Evolutionary conservation across 64 coral and sea anemone species (phyloP).

Genomic region (Montipora foliosa): DNA sequence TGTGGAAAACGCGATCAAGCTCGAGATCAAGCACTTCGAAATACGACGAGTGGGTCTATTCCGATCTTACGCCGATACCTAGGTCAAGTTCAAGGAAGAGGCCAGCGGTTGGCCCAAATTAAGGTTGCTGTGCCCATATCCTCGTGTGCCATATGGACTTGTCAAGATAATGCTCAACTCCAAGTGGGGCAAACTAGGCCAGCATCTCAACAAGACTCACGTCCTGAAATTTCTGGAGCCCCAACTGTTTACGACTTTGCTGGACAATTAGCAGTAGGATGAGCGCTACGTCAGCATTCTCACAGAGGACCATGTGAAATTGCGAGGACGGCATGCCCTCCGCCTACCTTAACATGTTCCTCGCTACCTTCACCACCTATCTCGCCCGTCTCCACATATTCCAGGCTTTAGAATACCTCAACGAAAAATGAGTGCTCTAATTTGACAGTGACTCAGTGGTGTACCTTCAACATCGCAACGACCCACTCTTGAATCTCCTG

Average conservation of each 20-base stretch:
- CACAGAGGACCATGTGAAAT: neutral
- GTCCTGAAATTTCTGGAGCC: neutral
- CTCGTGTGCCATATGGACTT: slow-evolving; percentile 7
- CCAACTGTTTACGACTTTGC: neutral
- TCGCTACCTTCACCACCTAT: slow-evolving; percentile 54
- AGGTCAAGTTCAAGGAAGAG: slow-evolving; percentile 27
- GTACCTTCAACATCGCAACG: neutral
- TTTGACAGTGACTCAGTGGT: slow-evolving; percentile 33
- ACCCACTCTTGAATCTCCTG: neutral
- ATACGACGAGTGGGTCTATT: neutral
- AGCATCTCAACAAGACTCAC: neutral
- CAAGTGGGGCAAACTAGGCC: slow-evolving; percentile 31
- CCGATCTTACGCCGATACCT: slow-evolving; percentile 36
- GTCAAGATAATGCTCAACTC: slow-evolving; percentile 33
- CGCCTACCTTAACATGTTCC: slow-evolving; percentile 26
- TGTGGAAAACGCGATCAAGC: neutral
- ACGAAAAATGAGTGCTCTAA: slow-evolving; percentile 9
- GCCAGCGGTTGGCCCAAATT: slow-evolving; percentile 22
- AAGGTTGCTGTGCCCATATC: neutral
- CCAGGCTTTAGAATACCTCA: slow-evolving; percentile 7
- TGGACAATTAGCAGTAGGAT: neutral
- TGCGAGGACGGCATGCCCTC: neutral
- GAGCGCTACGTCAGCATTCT: neutral
- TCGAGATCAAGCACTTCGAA: slow-evolving; percentile 26
- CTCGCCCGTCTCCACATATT: slow-evolving; percentile 53